Evolutionary conservation across 2,888 invertebrate genomes (phyloP).

Genomic region (Entomobrya proxima): DNA sequence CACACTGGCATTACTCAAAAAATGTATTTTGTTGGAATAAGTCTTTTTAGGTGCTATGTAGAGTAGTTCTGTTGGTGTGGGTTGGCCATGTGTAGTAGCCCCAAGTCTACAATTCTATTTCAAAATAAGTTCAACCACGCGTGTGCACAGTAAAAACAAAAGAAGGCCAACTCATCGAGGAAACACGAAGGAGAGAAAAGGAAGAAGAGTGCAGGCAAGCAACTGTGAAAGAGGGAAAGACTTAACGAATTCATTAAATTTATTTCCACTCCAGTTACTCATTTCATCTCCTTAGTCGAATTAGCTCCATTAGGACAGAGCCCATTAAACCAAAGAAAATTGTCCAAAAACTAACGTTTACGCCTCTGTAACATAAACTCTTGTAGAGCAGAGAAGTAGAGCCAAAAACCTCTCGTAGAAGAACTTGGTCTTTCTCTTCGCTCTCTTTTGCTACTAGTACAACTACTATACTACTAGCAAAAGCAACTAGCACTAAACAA

Average conservation of each 20-base stretch:
- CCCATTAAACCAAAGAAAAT: slow-evolving; percentile 71
- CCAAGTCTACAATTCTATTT: slow-evolving; percentile 65
- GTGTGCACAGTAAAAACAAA: slow-evolving; percentile 68
- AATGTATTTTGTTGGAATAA: too few species aligned
- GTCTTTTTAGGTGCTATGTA: too few species aligned
- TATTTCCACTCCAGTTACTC: slow-evolving; percentile 71
- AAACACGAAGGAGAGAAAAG: too few species aligned
- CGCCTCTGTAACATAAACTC: slow-evolving; percentile 61
- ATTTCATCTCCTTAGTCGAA: slow-evolving; percentile 71
- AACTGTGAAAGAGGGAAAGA: slow-evolving; percentile 62
- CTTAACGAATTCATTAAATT: slow-evolving; percentile 71
- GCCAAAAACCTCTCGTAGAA: background rate
- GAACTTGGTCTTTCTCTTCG: background rate
- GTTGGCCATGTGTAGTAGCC: slow-evolving; percentile 38
- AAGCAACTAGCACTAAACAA: too few species aligned
- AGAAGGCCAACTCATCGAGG: slow-evolving; percentile 63
- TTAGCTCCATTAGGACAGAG: slow-evolving; percentile 70
- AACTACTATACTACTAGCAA: background rate
- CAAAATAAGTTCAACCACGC: slow-evolving; percentile 66
- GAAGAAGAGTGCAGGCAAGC: slow-evolving; percentile 45
- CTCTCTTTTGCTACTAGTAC: background rate
- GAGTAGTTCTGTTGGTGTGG: slow-evolving; percentile 13
- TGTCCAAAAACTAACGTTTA: slow-evolving; percentile 70
- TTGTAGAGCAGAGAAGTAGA: background rate
- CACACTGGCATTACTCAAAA: slow-evolving; percentile 16